Conservation (phyloP, 2,888 invertebrate species). For the Drosophila recens region DNA sequence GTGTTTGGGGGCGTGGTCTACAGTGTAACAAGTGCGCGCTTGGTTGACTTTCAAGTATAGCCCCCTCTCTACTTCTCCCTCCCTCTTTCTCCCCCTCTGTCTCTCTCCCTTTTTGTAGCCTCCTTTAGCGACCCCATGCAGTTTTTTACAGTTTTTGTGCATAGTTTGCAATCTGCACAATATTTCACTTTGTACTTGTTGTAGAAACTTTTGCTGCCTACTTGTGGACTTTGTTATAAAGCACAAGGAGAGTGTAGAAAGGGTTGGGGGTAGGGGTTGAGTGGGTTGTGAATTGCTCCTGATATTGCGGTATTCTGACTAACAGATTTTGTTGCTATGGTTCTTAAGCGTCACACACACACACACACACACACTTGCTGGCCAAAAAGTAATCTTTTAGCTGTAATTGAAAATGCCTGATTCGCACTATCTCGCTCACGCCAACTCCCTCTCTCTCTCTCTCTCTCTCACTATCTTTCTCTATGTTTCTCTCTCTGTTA, state of each 20-base stretch:
- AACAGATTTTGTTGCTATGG: conserved; percentile 30
- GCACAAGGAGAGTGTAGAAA: not conserved
- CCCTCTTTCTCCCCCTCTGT: too few relatives aligned
- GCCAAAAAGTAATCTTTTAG: conserved; percentile 55
- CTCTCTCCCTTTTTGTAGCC: not conserved
- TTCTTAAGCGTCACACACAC: conserved; percentile 24
- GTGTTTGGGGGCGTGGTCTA: conserved; percentile 22
- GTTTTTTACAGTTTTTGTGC: conserved; percentile 33
- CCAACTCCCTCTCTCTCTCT: not conserved
- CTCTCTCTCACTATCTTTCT: not conserved
- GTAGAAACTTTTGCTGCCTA: conserved; percentile 50
- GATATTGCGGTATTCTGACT: conserved; percentile 40
- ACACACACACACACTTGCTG: not conserved
- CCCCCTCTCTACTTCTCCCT: not conserved
- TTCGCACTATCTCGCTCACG: conserved; percentile 10
- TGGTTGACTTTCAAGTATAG: conserved; percentile 54
- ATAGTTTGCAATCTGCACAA: conserved; percentile 55
- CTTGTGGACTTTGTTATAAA: conserved; percentile 19
- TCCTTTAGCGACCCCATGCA: conserved; percentile 40
- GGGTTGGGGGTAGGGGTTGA: not conserved
- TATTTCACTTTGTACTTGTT: conserved; percentile 47
- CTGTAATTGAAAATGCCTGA: conserved; percentile 58
- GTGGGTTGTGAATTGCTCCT: not conserved
- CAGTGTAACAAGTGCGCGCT: conserved; percentile 66
- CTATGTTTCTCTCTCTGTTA: conserved; percentile 11